Evolutionary conservation across 2,797 vertebrate species (phyloP).

Genomic region (Argya squamiceps): DNA sequence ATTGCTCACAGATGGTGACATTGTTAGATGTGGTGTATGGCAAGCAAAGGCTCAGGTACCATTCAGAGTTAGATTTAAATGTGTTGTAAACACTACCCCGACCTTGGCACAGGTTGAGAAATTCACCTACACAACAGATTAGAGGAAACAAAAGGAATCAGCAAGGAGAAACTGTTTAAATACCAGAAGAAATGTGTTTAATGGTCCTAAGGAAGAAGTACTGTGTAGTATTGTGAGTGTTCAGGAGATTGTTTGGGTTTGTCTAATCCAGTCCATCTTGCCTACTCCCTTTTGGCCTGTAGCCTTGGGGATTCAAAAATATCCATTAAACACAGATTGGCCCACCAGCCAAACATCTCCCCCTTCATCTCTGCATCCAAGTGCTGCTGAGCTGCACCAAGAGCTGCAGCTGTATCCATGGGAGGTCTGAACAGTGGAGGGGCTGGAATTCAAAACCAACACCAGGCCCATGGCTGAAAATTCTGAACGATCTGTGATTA

Average conservation of each 20-base stretch:
- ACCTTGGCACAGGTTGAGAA: neutral
- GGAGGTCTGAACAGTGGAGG: neutral
- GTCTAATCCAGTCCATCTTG: neutral
- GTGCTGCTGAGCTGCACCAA: neutral
- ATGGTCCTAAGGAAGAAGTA: neutral
- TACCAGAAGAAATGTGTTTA: neutral
- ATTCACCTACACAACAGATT: neutral
- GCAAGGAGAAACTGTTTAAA: neutral
- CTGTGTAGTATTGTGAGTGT: neutral
- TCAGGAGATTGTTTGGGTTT: neutral
- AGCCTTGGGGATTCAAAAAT: neutral
- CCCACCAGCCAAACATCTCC: neutral
- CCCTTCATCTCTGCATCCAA: neutral
- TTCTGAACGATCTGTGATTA: neutral
- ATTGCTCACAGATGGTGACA: slow-evolving; percentile 34
- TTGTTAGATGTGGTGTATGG: neutral
- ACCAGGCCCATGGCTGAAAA: neutral
- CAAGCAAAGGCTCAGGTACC: neutral
- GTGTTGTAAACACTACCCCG: neutral
- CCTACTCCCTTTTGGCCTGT: neutral
- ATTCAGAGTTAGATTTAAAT: neutral
- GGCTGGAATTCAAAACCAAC: neutral
- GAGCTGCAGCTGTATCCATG: neutral
- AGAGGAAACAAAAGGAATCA: neutral
- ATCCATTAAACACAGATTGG: neutral